phyloP scores from a whole-genome alignment of 2,888 invertebrate species.

The Anarsia innoxiella region DNA sequence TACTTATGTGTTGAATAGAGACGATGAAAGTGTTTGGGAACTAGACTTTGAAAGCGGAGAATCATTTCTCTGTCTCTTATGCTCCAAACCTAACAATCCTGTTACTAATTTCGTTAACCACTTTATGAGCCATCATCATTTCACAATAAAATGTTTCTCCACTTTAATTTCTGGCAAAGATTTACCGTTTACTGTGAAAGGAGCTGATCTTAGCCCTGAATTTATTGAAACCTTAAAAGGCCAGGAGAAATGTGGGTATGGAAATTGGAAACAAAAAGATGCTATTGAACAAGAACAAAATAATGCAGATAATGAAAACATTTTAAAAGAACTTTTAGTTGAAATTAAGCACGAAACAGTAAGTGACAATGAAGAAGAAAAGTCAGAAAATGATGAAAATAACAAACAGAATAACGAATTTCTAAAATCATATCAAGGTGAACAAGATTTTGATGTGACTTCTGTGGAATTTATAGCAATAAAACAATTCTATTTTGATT shows the following conservation, averaged over 20 bases:
- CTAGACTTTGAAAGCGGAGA: conserved; percentile 39
- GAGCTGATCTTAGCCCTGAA: conserved; percentile 52
- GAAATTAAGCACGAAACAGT: conserved; percentile 31
- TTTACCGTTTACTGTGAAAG: conserved; percentile 49
- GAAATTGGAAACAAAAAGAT: conserved; percentile 38
- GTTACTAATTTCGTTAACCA: conserved; percentile 53
- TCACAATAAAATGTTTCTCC: conserved; percentile 63
- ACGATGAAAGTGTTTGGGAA: conserved; percentile 50
- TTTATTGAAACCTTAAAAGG: conserved; percentile 52
- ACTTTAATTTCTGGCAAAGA: conserved; percentile 50
- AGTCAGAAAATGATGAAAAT: conserved; percentile 22
- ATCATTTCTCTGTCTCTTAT: conserved; percentile 53
- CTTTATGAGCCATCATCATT: conserved; percentile 62
- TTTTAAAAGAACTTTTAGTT: conserved; percentile 22
- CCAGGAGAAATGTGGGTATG: conserved; percentile 45
- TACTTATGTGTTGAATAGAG: conserved; percentile 39
- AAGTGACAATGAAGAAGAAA: conserved; percentile 27
- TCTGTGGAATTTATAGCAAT: conserved; percentile 57
- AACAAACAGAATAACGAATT: conserved; percentile 17
- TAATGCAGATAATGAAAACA: not conserved
- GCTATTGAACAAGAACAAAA: conserved; percentile 5
- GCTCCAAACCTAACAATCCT: conserved; percentile 44
- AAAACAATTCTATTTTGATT: conserved; percentile 58
- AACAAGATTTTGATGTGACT: conserved; percentile 64
- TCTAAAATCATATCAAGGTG: conserved; percentile 42